Percentiles rank a stretch among this genome's conserved stretches.
These are phyloP conservation scores for Keiferia lycopersicella DNA, from an alignment of 2,888 invertebrate species.

Conservation along the genomic window DNA sequence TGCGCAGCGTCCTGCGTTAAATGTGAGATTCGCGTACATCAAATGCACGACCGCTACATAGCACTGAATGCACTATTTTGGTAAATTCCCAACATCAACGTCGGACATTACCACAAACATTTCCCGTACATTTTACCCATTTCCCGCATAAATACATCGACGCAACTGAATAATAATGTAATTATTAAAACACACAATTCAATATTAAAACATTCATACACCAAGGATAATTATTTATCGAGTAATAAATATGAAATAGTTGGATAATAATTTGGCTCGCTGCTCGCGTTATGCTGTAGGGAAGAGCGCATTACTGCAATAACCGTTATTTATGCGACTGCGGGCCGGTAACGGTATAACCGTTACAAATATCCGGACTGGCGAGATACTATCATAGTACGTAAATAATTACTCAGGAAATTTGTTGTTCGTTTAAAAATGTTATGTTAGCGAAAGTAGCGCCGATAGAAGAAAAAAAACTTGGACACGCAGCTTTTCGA, in stretches of 20 bases:
- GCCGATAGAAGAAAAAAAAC: neutral
- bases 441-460: neutral
- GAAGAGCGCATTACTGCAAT: slow-evolving; percentile 21
- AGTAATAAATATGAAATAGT: slow-evolving; percentile 17
- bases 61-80: too few relatives aligned
- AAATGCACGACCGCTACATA: too few relatives aligned
- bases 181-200: slow-evolving; percentile 8
- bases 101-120: too few relatives aligned
- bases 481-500: too few relatives aligned
- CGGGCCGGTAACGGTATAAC: neutral
- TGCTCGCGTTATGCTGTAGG: slow-evolving; percentile 14
- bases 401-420: neutral
- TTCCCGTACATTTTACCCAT: neutral
- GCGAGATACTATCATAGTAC: slow-evolving; percentile 5
- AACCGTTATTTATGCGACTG: slow-evolving; percentile 20
- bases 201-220: slow-evolving; percentile 6
- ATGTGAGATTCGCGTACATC: too few relatives aligned
- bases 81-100: too few relatives aligned
- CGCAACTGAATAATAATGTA: neutral
- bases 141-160: slow-evolving; percentile 7
- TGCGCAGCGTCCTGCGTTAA: too few relatives aligned
- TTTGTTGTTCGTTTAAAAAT: neutral
- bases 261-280: slow-evolving; percentile 19
- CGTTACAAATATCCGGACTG: slow-evolving; percentile 6
- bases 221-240: slow-evolving; percentile 15